Base-by-base conservation (phyloP, 2,113 vertebrate species). In the Leptobrachium leishanense region DNA sequence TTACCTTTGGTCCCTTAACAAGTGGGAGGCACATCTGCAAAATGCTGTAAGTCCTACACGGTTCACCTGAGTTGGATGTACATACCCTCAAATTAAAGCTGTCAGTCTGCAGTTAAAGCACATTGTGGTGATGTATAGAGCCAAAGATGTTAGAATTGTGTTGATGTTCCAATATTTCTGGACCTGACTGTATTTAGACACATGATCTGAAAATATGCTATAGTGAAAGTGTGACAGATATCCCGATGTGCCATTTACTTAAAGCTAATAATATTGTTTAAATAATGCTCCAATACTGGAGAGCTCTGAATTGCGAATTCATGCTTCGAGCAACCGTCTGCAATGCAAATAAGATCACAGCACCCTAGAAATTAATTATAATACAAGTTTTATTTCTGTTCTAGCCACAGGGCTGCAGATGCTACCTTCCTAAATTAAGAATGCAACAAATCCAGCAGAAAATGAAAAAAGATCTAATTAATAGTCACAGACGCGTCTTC, bases 341-440 rank as follows among this genome's bases (percentile, higher is more conserved):
- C 64, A 55, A 76, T 68, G 64, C 31, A 75, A 75, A 75, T 74
- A 74, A 64, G 65, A 75, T 75, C 63, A 66, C 75, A 39, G 50
- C 39, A 67, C 53, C 44, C 12, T 46, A 67, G 67, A 39, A 69
- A 69, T 76, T 59, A 46, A 78, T 78, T 78, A 63, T 64, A 78
- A 72, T 12, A 78, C 76, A 46, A 70, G 76, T 64, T 71, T 20
- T 71, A 50, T 64, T 78, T 78, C n/a, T 63, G 55, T 65, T 78
- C 8, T 78, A 64, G 76, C 76, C 68, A 64, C 55, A 64, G 76
- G 76, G 76, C 57, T 71, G 68, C 76, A 78, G 68, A 78, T 71
- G 76, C 55, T 71, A 78, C 68, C 68, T 78, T 13, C 76, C 5
- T 71, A 68, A 71, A 78, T 71, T 64, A 71, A 71, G 46, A 59